These are phyloP conservation scores for Ictalurus furcatus DNA, from an alignment of 2,113 vertebrate species.

Conservation along the genomic window DNA sequence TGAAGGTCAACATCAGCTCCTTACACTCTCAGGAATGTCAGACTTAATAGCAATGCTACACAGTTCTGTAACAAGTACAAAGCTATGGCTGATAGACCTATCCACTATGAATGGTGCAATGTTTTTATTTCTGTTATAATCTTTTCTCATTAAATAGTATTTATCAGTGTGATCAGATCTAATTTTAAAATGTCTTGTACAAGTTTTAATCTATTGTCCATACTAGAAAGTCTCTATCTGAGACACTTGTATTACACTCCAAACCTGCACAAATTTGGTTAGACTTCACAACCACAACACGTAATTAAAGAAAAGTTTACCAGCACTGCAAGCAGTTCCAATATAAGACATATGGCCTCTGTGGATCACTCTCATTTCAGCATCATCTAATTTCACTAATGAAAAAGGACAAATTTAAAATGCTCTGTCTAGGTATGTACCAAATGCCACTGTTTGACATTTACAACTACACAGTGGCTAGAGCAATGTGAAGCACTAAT, in stretches of 20 bases:
- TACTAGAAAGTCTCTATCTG: not conserved
- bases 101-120: not conserved
- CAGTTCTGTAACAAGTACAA: not conserved
- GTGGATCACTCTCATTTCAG: slow-evolving; percentile 42
- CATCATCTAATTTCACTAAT: slow-evolving; percentile 70
- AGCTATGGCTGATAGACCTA: not conserved
- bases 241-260: slow-evolving; percentile 53
- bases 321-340: slow-evolving; percentile 59
- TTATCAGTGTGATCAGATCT: not conserved
- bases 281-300: slow-evolving; percentile 71
- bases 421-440: slow-evolving; percentile 61
- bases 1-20: slow-evolving; percentile 55
- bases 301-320: slow-evolving; percentile 71
- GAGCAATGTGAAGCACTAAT: slow-evolving; percentile 54
- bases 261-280: slow-evolving; percentile 70
- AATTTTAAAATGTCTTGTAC: not conserved
- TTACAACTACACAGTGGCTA: slow-evolving; percentile 58
- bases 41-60: slow-evolving; percentile 2
- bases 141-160: not conserved
- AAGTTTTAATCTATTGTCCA: not conserved
- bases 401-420: slow-evolving; percentile 68
- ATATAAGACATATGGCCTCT: not conserved
- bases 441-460: slow-evolving; percentile 75
- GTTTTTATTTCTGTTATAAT: not conserved
- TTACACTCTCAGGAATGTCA: slow-evolving; percentile 36